phyloP scores from a whole-genome alignment of 2,888 invertebrate genomes.

The Campoletis raptor region DNA sequence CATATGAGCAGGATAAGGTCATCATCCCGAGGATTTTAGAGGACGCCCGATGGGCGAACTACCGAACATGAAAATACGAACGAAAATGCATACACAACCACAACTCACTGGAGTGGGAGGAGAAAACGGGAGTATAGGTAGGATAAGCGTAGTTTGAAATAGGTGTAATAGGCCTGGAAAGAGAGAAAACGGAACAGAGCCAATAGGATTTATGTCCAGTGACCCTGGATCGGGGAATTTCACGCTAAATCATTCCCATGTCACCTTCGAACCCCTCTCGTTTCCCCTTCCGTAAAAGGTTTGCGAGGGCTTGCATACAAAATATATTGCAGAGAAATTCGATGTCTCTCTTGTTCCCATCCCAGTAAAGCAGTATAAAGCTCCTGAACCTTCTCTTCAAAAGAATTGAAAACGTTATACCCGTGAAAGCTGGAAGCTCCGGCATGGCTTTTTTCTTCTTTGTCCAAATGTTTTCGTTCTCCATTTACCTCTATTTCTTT shows the following conservation, averaged over 20 bases:
- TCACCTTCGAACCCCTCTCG: slow-evolving; percentile 54
- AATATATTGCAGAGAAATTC: slow-evolving; percentile 31
- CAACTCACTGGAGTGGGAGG: too few species aligned
- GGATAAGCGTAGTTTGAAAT: slow-evolving; percentile 45
- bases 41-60: slow-evolving; percentile 65
- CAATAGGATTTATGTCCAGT: slow-evolving; percentile 74
- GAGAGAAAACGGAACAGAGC: slow-evolving; percentile 31
- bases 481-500: slow-evolving; percentile 45
- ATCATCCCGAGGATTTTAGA: slow-evolving; percentile 56
- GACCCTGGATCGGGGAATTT: slow-evolving; percentile 73
- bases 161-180: slow-evolving; percentile 5
- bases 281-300: slow-evolving; percentile 27
- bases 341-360: not conserved
- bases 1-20: slow-evolving; percentile 42
- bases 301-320: slow-evolving; percentile 11
- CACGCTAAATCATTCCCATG: slow-evolving; percentile 74
- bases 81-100: not conserved
- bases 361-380: slow-evolving; percentile 13
- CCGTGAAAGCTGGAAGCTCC: slow-evolving; percentile 60
- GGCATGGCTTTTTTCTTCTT: slow-evolving; percentile 28
- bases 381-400: slow-evolving; percentile 32
- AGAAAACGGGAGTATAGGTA: not conserved
- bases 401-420: slow-evolving; percentile 66
- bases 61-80: slow-evolving; percentile 58
- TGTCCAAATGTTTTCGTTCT: slow-evolving; percentile 30